Evolutionary conservation across 2,888 invertebrate genomes (phyloP).

Genomic region (Ectemnius lituratus): DNA sequence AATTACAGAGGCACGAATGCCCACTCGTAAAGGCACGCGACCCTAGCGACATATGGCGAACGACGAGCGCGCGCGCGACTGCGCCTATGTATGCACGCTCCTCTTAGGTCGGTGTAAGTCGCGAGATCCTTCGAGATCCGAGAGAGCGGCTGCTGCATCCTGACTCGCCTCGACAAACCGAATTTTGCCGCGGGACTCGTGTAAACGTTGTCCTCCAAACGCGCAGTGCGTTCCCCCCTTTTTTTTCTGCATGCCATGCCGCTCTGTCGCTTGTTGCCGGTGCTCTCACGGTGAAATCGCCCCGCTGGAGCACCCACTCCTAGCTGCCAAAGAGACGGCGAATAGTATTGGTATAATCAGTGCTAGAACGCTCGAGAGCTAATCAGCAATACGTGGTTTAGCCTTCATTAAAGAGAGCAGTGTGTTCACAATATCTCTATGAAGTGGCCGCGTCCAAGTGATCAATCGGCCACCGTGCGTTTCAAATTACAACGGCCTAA

Average conservation of each 20-base stretch:
- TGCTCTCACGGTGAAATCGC: constrained; percentile 5
- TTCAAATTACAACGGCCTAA: too few species aligned
- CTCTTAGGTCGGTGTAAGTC: constrained; percentile 33
- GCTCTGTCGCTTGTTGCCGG: not conserved
- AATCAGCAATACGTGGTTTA: too few species aligned
- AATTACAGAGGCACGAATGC: constrained; percentile 69
- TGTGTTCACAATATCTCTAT: too few species aligned
- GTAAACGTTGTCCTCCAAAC: constrained; percentile 18
- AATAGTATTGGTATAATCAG: not conserved
- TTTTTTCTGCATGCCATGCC: not conserved
- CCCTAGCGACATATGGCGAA: constrained; percentile 71
- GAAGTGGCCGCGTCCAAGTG: too few species aligned
- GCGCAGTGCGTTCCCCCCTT: not conserved
- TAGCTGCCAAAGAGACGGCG: not conserved
- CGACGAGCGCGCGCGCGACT: constrained; percentile 39
- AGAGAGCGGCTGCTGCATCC: constrained; percentile 29
- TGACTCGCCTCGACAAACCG: constrained; percentile 30
- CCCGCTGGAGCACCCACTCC: not conserved
- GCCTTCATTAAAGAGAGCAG: too few species aligned
- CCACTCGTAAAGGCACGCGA: constrained; percentile 75
- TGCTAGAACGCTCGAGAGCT: too few species aligned
- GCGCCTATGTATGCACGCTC: not conserved
- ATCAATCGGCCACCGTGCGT: too few species aligned
- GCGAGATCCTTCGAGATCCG: constrained; percentile 55
- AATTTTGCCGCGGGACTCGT: constrained; percentile 27